Conservation (phyloP, 2,888 invertebrate genomes). For the Ophonus ardosiacus region DNA sequence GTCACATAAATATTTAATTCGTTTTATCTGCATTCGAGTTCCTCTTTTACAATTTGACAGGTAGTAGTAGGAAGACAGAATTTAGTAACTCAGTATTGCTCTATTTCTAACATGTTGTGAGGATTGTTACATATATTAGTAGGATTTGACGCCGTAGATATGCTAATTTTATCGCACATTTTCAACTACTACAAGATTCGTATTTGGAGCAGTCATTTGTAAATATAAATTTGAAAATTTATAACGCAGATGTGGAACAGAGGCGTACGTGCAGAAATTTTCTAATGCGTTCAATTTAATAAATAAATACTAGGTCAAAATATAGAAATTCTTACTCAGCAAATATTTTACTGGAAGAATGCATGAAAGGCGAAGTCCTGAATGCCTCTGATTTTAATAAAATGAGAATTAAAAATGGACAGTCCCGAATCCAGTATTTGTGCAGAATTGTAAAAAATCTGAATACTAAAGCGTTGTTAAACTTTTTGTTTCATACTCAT, state of each 20-base stretch:
- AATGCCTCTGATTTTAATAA: too few relatives aligned
- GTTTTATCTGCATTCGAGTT: slow-evolving; percentile 6
- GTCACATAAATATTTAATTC: slow-evolving; percentile 19
- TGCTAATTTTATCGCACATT: slow-evolving; percentile 25
- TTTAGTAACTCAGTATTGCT: slow-evolving; percentile 8
- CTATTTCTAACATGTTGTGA: slow-evolving; percentile 15
- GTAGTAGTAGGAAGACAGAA: neutral
- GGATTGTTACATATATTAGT: slow-evolving; percentile 12
- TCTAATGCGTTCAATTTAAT: neutral
- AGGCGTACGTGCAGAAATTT: neutral
- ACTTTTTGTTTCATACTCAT: too few relatives aligned
- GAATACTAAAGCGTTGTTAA: too few relatives aligned
- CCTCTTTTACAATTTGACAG: neutral
- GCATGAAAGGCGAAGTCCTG: too few relatives aligned
- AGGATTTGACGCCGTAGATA: slow-evolving; percentile 1
- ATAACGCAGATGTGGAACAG: neutral
- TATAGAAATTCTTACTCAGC: too few relatives aligned
- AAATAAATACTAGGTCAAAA: too few relatives aligned
- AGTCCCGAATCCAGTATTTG: too few relatives aligned
- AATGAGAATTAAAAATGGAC: too few relatives aligned
- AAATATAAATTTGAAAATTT: slow-evolving; percentile 6
- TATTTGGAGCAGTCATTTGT: slow-evolving; percentile 18
- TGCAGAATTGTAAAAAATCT: too few relatives aligned
- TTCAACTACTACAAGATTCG: slow-evolving; percentile 2
- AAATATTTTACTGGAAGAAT: too few relatives aligned